Base-by-base conservation (phyloP, 2,797 vertebrate genomes). In the Acridotheres tristis region DNA sequence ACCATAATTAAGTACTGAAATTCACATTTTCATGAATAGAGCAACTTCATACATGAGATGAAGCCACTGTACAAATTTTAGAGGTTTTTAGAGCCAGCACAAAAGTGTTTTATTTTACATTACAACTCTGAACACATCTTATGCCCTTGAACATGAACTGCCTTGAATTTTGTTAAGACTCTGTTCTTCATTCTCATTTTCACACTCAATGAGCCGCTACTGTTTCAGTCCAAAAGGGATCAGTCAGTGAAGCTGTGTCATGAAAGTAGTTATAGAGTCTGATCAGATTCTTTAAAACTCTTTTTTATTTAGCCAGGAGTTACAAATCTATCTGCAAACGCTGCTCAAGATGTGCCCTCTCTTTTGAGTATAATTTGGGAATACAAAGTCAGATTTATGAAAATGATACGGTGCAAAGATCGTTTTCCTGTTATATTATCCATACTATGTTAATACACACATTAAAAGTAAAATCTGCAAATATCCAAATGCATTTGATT, bases 151-250 rank as follows among this genome's bases (percentile, higher is more conserved):
- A 95, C 1, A 1, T 76, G 77, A 76, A 66, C 72, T 90, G 87
- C 79, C 69, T 55, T 75, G 82, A 83, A 79, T 92, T 91, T 87
- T 85, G 55, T 74, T 92, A 81, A 92, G 79, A 50, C 55, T 79
- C 80, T 90, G 51, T 67, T 95, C 90, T 89, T 66, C 61, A 20
- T 80, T 91, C 88, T 68, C 62, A 78, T 96, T 96, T 95, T 91
- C 86, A 71, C 55, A 82, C 51, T 94, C 87, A 93, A 34, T 86
- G 71, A 94, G 78, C 78, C 76, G 74, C 78, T 83, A 21, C 90
- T 75, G 47, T 83, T 92, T 78, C 83, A 84, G 62, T 88, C 88
- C 32, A 86, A 38, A 85, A 96, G 45, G 69, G 79, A 86, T 93
- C 79, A 76, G 80, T 79, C 61, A 82, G 82, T 76, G 85, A 86